Evolutionary conservation across 2,113 vertebrate species (phyloP), one percentile per base, ranked within the genome.

Genomic region (Centrocercus urophasianus): DNA sequence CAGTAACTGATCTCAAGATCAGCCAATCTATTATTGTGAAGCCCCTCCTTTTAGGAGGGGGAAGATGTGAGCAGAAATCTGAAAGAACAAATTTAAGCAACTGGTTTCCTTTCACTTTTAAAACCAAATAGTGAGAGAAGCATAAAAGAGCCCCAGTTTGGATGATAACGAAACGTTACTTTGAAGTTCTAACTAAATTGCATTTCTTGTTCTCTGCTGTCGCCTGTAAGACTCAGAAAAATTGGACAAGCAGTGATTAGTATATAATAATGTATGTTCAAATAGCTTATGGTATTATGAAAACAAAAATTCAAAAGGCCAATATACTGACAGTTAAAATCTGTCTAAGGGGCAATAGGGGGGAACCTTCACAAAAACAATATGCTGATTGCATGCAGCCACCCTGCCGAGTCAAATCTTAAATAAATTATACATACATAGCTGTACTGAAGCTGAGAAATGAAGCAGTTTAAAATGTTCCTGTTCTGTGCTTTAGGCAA

Each of bases 241-340:
- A 82, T 36, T 74, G 90, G 91, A 94, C 94, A 95, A 95, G 93
- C 80, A 78, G 63, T 95, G 83, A 93, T 97, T 95, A 95, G 92
- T 96, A 78, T 89, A 92, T 94, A 95, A 94, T 95, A 91, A 93
- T 90, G 80, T 86, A 92, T 86, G 76, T 94, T 96, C 90, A 95
- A 95, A 96, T 95, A 93, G 92, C 93, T 96, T 84, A 91, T 86
- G 90, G 88, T 96, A 90, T 93, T 95, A 84, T 92, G 93, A 93
- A 95, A 96, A 95, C 92, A 97, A 92, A 93, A 96, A 94, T 92
- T 95, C 52, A 72, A 93, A 96, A 96, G 93, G 92, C 83, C 93
- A 95, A 78, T 95, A 92, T 79, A 59, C 48, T 92, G 88, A 90
- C 93, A 95, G 94, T 95, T 96, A 94, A 95, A 96, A 96, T 90